phyloP scores from a whole-genome alignment of 1,140 invertebrate species.

The Scaptodrosophila lebanonensis region DNA sequence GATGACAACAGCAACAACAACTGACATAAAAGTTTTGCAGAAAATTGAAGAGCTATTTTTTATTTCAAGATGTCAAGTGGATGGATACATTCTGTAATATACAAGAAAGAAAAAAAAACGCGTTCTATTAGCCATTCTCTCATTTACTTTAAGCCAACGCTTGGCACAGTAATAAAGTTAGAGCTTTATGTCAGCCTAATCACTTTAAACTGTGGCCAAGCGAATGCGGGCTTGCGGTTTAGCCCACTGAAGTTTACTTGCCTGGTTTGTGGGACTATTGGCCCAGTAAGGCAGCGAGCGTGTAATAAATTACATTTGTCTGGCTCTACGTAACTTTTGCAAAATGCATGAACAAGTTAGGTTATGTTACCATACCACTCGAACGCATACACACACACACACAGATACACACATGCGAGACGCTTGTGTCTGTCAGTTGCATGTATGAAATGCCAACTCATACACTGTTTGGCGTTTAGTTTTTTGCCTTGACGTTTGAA shows the following conservation, averaged over 20 bases:
- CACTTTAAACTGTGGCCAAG: conserved; percentile 4
- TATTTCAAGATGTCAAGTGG: too few relatives aligned
- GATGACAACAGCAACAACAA: too few relatives aligned
- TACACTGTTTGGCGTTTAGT: conserved; percentile 18
- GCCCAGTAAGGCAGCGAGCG: conserved; percentile 47
- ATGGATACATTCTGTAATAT: too few relatives aligned
- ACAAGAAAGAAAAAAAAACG: too few relatives aligned
- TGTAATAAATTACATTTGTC: conserved; percentile 67
- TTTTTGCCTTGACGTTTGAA: too few relatives aligned
- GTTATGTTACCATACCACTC: too few relatives aligned
- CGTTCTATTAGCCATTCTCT: too few relatives aligned
- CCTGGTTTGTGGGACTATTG: neutral
- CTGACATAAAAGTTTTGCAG: too few relatives aligned
- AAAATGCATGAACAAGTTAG: too few relatives aligned
- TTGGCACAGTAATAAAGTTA: too few relatives aligned
- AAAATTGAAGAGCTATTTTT: too few relatives aligned
- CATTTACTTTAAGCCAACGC: too few relatives aligned
- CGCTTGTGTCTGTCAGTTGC: conserved; percentile 69
- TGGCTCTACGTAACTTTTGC: conserved; percentile 1
- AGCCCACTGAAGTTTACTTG: neutral
- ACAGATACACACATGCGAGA: conserved; percentile 49
- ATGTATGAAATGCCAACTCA: conserved; percentile 74
- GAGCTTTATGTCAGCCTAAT: conserved; percentile 2
- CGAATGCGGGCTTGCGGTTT: conserved; percentile 7
- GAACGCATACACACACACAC: neutral